Conservation (phyloP, 2,888 invertebrate genomes). For the Lasioglossum vierecki region DNA sequence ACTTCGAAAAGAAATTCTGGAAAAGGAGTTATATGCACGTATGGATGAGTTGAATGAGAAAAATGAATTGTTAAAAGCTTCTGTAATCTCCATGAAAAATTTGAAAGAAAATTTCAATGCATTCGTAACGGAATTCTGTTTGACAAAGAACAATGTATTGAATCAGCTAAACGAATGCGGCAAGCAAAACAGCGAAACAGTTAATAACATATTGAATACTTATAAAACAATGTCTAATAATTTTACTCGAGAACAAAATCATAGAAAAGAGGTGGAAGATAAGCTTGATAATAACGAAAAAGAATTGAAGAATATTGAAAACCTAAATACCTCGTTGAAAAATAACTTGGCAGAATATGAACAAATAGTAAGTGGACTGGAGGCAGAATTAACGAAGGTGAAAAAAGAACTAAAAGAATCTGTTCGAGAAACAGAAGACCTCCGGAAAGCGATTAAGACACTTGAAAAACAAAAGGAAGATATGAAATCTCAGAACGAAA, state of each 20-base stretch:
- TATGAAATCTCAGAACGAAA: constrained; percentile 43
- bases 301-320: constrained; percentile 32
- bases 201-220: constrained; percentile 22
- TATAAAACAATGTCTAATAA: constrained; percentile 32
- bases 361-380: constrained; percentile 36
- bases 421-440: constrained; percentile 5
- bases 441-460: constrained; percentile 28
- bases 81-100: background rate
- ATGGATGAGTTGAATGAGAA: constrained; percentile 26
- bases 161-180: constrained; percentile 39
- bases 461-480: constrained; percentile 34
- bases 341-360: constrained; percentile 44
- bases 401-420: constrained; percentile 52
- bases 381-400: constrained; percentile 38
- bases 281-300: constrained; percentile 40
- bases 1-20: too few species aligned
- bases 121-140: constrained; percentile 38
- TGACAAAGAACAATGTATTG: constrained; percentile 30
- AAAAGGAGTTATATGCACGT: constrained; percentile 8
- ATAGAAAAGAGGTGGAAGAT: constrained; percentile 33
- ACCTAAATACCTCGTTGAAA: constrained; percentile 37
- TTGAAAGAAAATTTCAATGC: constrained; percentile 15
- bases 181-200: constrained; percentile 25
- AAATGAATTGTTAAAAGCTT: constrained; percentile 27
- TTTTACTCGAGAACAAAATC: constrained; percentile 34